These are phyloP conservation scores for Hylaeus volcanicus DNA, from an alignment of 1,140 invertebrate species.

Conservation along the genomic window DNA sequence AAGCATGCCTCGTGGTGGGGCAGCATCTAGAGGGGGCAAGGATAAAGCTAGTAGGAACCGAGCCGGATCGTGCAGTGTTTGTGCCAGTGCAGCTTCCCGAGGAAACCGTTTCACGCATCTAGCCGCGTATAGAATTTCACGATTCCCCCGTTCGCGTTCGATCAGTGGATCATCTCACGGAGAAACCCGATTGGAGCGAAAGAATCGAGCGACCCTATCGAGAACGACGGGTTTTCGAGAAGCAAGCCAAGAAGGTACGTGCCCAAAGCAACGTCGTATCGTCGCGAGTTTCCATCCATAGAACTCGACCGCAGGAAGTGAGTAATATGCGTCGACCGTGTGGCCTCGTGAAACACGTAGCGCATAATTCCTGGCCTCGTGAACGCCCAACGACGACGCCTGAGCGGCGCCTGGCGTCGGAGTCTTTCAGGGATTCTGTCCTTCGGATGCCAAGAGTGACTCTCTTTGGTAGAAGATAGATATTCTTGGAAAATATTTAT, in stretches of 20 bases:
- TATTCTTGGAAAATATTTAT: too few species aligned
- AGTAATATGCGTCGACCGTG: neutral
- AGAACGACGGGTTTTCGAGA: too few species aligned
- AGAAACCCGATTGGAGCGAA: neutral
- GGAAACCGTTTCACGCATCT: conserved; percentile 4
- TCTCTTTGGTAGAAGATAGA: too few species aligned
- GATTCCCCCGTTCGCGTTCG: too few species aligned
- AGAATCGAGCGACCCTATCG: neutral
- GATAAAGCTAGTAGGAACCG: conserved; percentile 43
- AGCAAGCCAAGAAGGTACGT: conserved; percentile 37
- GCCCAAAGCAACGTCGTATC: neutral
- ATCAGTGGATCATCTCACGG: too few species aligned
- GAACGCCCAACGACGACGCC: neutral
- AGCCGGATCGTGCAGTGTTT: conserved; percentile 48
- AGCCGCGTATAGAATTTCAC: neutral
- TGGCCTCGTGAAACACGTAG: neutral
- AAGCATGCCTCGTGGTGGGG: conserved; percentile 25
- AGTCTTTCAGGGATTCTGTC: too few species aligned
- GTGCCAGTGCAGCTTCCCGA: conserved; percentile 35
- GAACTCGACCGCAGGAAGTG: neutral
- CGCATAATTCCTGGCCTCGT: neutral
- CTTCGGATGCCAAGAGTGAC: too few species aligned
- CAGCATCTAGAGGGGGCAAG: conserved; percentile 28
- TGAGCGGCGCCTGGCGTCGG: neutral
- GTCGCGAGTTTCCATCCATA: too few species aligned